A percentile compares a stretch with the other conserved stretches of the same genome.
These are phyloP conservation scores for Oscheius onirici DNA, from an alignment of 2,888 invertebrate species.

Conservation along the genomic window DNA sequence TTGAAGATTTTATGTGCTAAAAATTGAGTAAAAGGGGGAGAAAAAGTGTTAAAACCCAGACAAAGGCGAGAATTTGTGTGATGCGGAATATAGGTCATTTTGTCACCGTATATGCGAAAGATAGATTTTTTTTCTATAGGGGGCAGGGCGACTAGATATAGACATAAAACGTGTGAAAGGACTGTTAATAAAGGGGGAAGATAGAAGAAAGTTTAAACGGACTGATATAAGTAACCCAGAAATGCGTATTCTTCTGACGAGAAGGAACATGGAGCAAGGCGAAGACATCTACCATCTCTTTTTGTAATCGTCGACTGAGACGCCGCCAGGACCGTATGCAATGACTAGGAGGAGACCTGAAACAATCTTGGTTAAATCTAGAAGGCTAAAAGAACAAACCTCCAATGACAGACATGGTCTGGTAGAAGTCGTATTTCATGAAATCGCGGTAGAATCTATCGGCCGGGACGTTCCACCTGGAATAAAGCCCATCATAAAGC, in stretches of 20 bases:
- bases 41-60: slow-evolving; percentile 22
- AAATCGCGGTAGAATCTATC: slow-evolving; percentile 97
- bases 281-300: slow-evolving; percentile 85
- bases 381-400: slow-evolving; percentile 75
- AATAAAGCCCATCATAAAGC: slow-evolving; percentile 4
- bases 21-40: slow-evolving; percentile 9
- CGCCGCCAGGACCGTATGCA: slow-evolving; percentile 95
- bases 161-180: slow-evolving; percentile 5
- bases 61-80: slow-evolving; percentile 10
- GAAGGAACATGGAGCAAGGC: not conserved
- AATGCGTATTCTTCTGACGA: slow-evolving; percentile 4
- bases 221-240: slow-evolving; percentile 25
- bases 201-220: not conserved
- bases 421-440: slow-evolving; percentile 98
- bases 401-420: slow-evolving; percentile 96
- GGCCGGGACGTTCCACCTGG: slow-evolving; percentile 86
- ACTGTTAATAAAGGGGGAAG: not conserved
- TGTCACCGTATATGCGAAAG: slow-evolving; percentile 30
- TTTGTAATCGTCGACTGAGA: slow-evolving; percentile 99
- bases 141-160: slow-evolving; percentile 14
- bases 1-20: slow-evolving; percentile 10
- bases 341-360: slow-evolving; percentile 89
- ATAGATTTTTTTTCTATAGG: slow-evolving; percentile 3
- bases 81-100: slow-evolving; percentile 17
- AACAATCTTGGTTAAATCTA: not conserved